Evolutionary conservation across 2,113 vertebrate species (phyloP).

Genomic region (Lonchura striata): DNA sequence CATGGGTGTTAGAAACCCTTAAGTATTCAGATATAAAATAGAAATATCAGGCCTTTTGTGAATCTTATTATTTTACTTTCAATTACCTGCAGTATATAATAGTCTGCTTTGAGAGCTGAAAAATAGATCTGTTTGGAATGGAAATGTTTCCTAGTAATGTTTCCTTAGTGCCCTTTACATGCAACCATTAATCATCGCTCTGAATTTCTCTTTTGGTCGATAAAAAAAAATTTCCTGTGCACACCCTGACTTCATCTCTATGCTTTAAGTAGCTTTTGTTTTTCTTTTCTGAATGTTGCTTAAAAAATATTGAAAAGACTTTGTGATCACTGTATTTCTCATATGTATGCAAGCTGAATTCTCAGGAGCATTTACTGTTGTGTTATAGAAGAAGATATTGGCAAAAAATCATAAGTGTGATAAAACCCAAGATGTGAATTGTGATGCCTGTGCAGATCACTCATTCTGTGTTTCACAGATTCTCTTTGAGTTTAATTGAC

Average conservation of each 20-base stretch:
- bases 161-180: slow-evolving; percentile 18
- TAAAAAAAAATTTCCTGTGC: not conserved
- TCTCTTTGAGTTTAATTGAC: not conserved
- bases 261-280: slow-evolving; percentile 6
- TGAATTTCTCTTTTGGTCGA: not conserved
- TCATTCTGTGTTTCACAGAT: not conserved
- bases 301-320: not conserved
- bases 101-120: not conserved
- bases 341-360: not conserved
- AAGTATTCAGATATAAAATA: not conserved
- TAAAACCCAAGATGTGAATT: accelerated
- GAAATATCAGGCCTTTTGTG: not conserved
- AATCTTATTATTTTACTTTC: slow-evolving; percentile 25
- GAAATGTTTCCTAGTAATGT: slow-evolving; percentile 10
- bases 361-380: not conserved
- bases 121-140: slow-evolving; percentile 11
- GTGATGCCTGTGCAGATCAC: not conserved
- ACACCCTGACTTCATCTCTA: not conserved
- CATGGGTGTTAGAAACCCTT: not conserved
- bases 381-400: not conserved
- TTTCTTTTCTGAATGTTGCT: not conserved
- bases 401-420: not conserved
- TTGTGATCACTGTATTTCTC: not conserved
- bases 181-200: slow-evolving; percentile 9
- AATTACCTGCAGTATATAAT: slow-evolving; percentile 10